A percentile compares a stretch with the other conserved stretches of the same genome.
These are phyloP conservation scores for Octodon degus DNA, from an alignment of 2,113 vertebrate genomes.

Conservation along the genomic window DNA sequence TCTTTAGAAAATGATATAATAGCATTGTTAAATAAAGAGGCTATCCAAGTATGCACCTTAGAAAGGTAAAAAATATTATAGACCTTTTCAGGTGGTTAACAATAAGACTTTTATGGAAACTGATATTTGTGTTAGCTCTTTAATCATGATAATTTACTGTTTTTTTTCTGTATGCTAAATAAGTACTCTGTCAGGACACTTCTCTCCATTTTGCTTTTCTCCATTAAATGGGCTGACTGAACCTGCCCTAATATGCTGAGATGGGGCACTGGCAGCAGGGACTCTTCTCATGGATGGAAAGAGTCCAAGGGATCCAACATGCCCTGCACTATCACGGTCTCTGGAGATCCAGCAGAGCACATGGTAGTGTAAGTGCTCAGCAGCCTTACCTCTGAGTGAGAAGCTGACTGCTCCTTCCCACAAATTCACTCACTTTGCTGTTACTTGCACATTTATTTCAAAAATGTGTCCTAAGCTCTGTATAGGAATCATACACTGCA, in stretches of 20 bases:
- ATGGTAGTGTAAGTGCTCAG: rapidly evolving
- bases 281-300: neutral
- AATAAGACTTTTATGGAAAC: neutral
- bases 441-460: too few relatives aligned
- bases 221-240: neutral
- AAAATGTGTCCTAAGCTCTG: neutral
- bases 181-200: neutral
- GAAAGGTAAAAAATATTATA: neutral
- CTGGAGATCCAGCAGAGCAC: neutral
- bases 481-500: neutral
- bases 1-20: neutral
- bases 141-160: neutral
- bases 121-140: neutral
- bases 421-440: too few relatives aligned
- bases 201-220: neutral
- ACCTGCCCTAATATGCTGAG: neutral
- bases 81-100: neutral
- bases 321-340: neutral
- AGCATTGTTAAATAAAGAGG: neutral
- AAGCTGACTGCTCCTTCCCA: neutral
- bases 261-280: rapidly evolving
- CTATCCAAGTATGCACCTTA: neutral
- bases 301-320: neutral
- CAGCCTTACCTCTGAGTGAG: neutral
- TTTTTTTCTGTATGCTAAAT: neutral